Evolutionary conservation across 2,113 vertebrate genomes (phyloP), one percentile per base, ranked within the genome.

Genomic region (Mixornis gularis): DNA sequence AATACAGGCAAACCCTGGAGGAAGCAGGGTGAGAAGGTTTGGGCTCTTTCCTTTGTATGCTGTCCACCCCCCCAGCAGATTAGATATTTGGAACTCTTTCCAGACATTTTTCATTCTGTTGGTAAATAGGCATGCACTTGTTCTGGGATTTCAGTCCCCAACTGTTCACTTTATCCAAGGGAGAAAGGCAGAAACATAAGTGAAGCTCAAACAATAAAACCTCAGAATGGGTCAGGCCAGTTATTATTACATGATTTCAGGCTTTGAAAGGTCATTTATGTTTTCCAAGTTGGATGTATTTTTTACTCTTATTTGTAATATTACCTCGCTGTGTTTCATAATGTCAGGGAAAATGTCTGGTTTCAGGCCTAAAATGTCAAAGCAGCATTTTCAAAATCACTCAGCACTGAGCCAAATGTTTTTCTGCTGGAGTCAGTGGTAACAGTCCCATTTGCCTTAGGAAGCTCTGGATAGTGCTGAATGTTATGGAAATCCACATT

Each of bases 231-330:
- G 52, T 85, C 85, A 93, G 74, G 43, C 64, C 60, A 73, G 87
- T 92, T 94, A 89, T 96, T 96, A 96, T 95, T 96, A 74, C 70
- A 91, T 66, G 87, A 93, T 96, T 96, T 92, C 89, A 94, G 71
- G 74, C 87, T 94, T 92, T 77, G 89, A 96, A 96, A 96, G 95
- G 96, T 96, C 96, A 95, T 92, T 94, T 89, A 80, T 96, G 87
- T 96, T 96, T 96, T 95, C 87, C 91, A 96, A 93, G 85, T 70
- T 93, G 95, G 87, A 89, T 95, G 94, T 96, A 89, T 96, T 94
- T 96, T 96, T 94, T 94, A 71, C 91, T 79, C 68, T 94, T 94
- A 87, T 94, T 94, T 95, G 85, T 87, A 92, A 91, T 96, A 91
- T 94, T 96, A 92, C 94, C 92, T 94, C 3, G 15, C 81, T 83